Evolutionary conservation across 2,113 vertebrate genomes (phyloP).

Genomic region (Nothoprocta pentlandii): DNA sequence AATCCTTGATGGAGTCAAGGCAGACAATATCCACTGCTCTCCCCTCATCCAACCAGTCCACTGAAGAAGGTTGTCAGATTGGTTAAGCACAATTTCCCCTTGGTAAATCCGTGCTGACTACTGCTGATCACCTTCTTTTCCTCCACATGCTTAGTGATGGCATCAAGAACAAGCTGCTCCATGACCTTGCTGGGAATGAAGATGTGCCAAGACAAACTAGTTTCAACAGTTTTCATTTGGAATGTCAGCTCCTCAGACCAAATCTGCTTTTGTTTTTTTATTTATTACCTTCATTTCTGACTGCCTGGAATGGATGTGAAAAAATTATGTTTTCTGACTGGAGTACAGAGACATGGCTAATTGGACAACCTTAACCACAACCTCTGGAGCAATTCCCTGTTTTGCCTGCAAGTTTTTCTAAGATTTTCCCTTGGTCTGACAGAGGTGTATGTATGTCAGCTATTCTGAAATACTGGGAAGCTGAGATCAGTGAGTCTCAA

Average conservation of each 20-base stretch:
- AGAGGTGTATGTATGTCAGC: not conserved
- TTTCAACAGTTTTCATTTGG: conserved; percentile 22
- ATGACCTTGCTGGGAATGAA: too few species aligned
- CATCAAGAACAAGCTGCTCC: too few species aligned
- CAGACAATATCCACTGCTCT: too few species aligned
- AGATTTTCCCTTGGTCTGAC: not conserved
- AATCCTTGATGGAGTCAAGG: too few species aligned
- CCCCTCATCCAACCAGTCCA: too few species aligned
- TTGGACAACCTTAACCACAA: not conserved
- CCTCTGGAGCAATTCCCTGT: not conserved
- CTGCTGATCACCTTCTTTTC: too few species aligned
- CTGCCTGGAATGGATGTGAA: not conserved
- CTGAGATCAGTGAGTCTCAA: not conserved
- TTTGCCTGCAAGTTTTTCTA: not conserved
- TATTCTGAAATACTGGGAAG: not conserved
- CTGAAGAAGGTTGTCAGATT: too few species aligned
- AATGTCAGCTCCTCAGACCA: conserved; percentile 1
- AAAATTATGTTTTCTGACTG: not conserved
- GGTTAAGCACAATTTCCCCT: too few species aligned
- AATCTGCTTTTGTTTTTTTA: not conserved
- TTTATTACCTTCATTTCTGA: not conserved
- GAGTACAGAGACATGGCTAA: not conserved
- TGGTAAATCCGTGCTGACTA: too few species aligned
- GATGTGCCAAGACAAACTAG: not conserved
- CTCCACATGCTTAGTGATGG: too few species aligned